These are phyloP conservation scores for Serrognathus titanus DNA, from an alignment of 2,888 invertebrate genomes.

Conservation along the genomic window DNA sequence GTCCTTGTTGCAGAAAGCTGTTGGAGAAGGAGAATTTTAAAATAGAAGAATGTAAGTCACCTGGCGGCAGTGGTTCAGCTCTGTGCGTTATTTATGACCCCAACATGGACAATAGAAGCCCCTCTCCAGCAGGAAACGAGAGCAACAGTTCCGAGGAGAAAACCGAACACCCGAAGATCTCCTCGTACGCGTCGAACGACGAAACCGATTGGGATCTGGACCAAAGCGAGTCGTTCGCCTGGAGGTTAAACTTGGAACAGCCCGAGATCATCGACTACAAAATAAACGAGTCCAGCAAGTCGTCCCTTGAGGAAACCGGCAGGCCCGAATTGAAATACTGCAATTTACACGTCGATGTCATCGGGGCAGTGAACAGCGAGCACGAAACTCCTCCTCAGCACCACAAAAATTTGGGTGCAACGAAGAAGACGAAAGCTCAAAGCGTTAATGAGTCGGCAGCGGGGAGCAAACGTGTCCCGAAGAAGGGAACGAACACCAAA, in stretches of 20 bases:
- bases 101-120: slow-evolving; percentile 31
- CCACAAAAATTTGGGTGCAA: too few relatives aligned
- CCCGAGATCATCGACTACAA: not conserved
- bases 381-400: too few relatives aligned
- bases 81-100: slow-evolving; percentile 40
- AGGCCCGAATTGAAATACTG: too few relatives aligned
- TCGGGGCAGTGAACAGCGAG: too few relatives aligned
- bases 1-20: slow-evolving; percentile 30
- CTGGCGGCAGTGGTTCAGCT: slow-evolving; percentile 28
- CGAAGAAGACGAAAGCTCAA: not conserved
- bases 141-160: slow-evolving; percentile 15
- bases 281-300: too few relatives aligned
- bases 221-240: not conserved
- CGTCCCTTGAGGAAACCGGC: too few relatives aligned
- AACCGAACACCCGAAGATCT: slow-evolving; percentile 6
- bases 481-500: slow-evolving; percentile 16
- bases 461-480: not conserved
- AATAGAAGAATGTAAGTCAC: slow-evolving; percentile 39
- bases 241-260: not conserved
- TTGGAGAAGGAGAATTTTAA: slow-evolving; percentile 34
- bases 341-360: too few relatives aligned
- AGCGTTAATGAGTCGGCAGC: not conserved
- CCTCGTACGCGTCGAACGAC: slow-evolving; percentile 12
- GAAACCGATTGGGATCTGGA: slow-evolving; percentile 16
- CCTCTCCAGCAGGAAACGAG: slow-evolving; percentile 14